A percentile compares a stretch with the other conserved stretches of the same genome.
Conservation (phyloP, 2,888 invertebrate genomes). For the Dasypolia templi region DNA sequence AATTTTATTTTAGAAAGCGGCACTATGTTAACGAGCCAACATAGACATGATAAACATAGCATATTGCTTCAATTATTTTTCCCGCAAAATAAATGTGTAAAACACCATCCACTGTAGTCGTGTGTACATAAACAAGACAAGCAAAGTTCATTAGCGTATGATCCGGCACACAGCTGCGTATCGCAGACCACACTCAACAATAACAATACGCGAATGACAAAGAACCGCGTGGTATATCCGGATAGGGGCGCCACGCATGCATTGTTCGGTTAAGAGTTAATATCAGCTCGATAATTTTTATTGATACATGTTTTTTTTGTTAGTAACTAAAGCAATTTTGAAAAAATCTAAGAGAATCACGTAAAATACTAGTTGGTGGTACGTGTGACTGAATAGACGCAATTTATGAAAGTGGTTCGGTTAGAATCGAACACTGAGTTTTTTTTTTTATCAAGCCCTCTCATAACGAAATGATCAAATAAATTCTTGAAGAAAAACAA, state of each 20-base stretch:
- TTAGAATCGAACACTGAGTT: background rate
- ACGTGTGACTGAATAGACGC: too few relatives aligned
- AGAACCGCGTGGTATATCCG: slow-evolving; percentile 7
- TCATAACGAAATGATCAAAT: background rate
- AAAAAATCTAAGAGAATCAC: too few relatives aligned
- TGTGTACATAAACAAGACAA: background rate
- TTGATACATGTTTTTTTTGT: background rate
- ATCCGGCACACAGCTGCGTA: slow-evolving; percentile 3
- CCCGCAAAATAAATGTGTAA: background rate
- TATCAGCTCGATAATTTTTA: background rate
- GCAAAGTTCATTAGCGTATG: slow-evolving; percentile 3
- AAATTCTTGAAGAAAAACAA: background rate
- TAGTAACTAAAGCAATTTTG: background rate
- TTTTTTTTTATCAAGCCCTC: too few relatives aligned
- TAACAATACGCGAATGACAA: slow-evolving; percentile 27
- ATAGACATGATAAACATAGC: background rate
- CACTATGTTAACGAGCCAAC: too few relatives aligned
- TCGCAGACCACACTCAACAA: slow-evolving; percentile 6
- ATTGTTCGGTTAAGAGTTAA: background rate
- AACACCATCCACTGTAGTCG: background rate
- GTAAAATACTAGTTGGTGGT: too few relatives aligned
- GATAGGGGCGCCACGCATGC: background rate
- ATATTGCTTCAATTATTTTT: background rate
- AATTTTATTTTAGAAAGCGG: background rate
- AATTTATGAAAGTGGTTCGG: background rate